phyloP scores from a whole-genome alignment of 2,113 vertebrate species.

The Aegotheles bennettii region DNA sequence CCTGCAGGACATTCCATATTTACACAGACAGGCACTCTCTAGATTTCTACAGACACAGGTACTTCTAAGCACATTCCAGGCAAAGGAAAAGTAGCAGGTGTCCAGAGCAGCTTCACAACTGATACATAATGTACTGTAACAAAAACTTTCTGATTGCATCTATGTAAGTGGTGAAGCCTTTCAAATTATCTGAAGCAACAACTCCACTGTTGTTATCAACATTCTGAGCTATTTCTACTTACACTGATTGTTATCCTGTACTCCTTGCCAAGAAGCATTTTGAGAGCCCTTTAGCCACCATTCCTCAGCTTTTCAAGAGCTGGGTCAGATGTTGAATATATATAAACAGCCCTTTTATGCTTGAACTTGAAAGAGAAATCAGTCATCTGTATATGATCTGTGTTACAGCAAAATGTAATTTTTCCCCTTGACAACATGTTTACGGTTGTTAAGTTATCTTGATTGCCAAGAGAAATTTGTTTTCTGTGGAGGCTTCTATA shows the following conservation, averaged over 20 bases:
- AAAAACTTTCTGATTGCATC: conserved; percentile 18
- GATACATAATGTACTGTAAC: not conserved
- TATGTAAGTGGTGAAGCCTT: not conserved
- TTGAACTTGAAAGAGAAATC: conserved; percentile 72
- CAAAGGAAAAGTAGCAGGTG: not conserved
- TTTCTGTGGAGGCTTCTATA: conserved; percentile 47
- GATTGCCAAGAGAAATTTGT: conserved; percentile 74
- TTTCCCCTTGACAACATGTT: conserved; percentile 71
- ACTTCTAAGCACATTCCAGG: not conserved
- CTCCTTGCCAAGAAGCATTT: conserved; percentile 43
- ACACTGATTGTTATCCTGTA: not conserved
- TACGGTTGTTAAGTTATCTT: conserved; percentile 72
- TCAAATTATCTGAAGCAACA: conserved; percentile 23
- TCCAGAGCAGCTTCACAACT: not conserved
- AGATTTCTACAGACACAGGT: not conserved
- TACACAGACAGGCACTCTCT: not conserved
- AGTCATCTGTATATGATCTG: conserved; percentile 73
- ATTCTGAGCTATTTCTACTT: conserved; percentile 6
- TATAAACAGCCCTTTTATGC: conserved; percentile 68
- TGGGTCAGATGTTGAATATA: conserved; percentile 60
- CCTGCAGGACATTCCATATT: not conserved
- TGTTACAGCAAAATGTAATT: conserved; percentile 72
- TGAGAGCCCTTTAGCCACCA: conserved; percentile 28
- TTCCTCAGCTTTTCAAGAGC: conserved; percentile 46
- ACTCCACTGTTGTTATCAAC: conserved; percentile 23